phyloP scores from a whole-genome alignment of 2,113 vertebrate genomes.

The Ardeotis arabs region DNA sequence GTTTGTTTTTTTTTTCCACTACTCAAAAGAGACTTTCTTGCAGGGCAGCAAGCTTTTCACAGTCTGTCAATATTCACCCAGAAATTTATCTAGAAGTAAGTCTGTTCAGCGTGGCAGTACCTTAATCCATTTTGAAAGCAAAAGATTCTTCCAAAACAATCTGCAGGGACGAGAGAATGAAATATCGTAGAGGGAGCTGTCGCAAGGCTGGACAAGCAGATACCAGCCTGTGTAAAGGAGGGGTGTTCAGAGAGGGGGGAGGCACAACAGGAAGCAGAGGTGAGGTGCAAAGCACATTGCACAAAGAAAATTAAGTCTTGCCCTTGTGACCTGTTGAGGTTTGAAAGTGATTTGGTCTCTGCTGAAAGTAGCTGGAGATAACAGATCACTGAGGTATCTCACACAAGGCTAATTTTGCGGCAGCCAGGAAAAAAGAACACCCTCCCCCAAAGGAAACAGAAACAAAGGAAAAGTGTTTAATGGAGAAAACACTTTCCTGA shows the following conservation, averaged over 20 bases:
- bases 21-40: not conserved
- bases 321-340: not conserved
- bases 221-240: not conserved
- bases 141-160: not conserved
- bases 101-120: not conserved
- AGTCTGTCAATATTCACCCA: not conserved
- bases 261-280: not conserved
- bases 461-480: not conserved
- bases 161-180: not conserved
- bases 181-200: not conserved
- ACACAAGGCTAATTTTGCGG: not conserved
- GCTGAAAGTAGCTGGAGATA: not conserved
- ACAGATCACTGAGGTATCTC: not conserved
- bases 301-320: not conserved
- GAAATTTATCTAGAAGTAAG: not conserved
- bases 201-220: not conserved
- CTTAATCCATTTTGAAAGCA: not conserved
- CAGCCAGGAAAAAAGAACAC: not conserved
- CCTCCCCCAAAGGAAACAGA: not conserved
- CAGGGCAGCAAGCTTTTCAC: not conserved
- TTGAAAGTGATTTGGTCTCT: not conserved
- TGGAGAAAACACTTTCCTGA: not conserved
- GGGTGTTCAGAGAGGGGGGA: not conserved
- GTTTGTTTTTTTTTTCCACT: not conserved
- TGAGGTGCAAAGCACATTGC: not conserved